Percentiles rank a stretch among this genome's conserved stretches.
Evolutionary conservation across 2,888 invertebrate species (phyloP).

Genomic region (Rhagophthalmus giganteus): DNA sequence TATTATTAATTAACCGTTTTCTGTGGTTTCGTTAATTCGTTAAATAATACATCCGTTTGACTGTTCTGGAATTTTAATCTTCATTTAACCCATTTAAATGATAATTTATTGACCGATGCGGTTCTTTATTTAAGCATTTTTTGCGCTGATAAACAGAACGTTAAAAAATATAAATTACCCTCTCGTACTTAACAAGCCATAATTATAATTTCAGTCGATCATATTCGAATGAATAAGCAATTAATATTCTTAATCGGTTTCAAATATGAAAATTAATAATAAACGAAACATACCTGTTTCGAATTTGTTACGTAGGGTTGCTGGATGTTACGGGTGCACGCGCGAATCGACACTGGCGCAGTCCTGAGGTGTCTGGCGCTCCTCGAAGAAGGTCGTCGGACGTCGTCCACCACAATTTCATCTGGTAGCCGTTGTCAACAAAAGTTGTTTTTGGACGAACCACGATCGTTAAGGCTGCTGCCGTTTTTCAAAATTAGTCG

Average conservation of each 20-base stretch:
- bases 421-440: constrained; percentile 16
- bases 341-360: constrained; percentile 32
- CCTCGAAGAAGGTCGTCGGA: constrained; percentile 36
- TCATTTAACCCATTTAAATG: neutral
- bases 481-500: neutral
- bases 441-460: neutral
- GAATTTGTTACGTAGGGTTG: constrained; percentile 1
- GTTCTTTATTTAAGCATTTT: no score
- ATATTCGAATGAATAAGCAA: no score
- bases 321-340: constrained; percentile 18
- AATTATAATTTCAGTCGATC: no score
- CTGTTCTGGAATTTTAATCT: no score
- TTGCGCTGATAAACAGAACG: no score
- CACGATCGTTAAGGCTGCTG: neutral
- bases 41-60: no score
- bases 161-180: no score
- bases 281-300: constrained; percentile 10
- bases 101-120: no score
- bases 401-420: constrained; percentile 21
- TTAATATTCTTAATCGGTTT: no score
- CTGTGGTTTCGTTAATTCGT: no score
- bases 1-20: no score
- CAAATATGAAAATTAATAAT: neutral
- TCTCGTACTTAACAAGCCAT: no score
- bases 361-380: constrained; percentile 26